These are phyloP conservation scores for Andrena flavipes DNA, from an alignment of 2,888 invertebrate species.

Conservation along the genomic window DNA sequence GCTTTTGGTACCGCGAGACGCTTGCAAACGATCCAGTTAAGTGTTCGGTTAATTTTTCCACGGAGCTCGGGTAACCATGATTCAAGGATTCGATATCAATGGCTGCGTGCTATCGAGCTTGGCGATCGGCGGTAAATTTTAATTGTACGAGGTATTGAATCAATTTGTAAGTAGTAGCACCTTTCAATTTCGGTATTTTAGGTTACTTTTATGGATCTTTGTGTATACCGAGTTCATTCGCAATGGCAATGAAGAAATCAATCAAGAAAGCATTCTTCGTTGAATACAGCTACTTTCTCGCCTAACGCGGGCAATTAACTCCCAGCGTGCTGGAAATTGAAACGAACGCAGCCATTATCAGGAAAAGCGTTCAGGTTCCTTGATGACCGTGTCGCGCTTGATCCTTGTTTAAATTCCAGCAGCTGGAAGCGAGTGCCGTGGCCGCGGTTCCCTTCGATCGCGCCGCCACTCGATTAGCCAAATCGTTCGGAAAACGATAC, in stretches of 20 bases:
- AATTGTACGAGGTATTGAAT: too few relatives aligned
- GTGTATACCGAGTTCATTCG: too few relatives aligned
- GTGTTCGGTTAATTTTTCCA: slow-evolving; percentile 17
- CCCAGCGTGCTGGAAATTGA: slow-evolving; percentile 30
- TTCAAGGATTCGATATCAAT: too few relatives aligned
- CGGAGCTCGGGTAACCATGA: not conserved
- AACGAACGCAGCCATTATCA: slow-evolving; percentile 18
- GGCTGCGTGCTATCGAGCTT: too few relatives aligned
- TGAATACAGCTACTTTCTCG: not conserved
- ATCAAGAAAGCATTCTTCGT: not conserved
- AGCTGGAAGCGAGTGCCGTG: slow-evolving; percentile 49
- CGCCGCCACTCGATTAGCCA: slow-evolving; percentile 76
- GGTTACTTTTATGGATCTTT: too few relatives aligned
- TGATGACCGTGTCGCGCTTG: slow-evolving; percentile 7
- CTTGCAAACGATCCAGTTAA: slow-evolving; percentile 27
- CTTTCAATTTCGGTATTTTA: too few relatives aligned
- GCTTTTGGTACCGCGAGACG: slow-evolving; percentile 16
- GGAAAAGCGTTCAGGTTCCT: slow-evolving; percentile 6
- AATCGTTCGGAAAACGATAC: slow-evolving; percentile 79
- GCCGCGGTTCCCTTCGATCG: slow-evolving; percentile 47
- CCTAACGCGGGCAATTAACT: slow-evolving; percentile 11
- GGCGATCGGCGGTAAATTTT: too few relatives aligned
- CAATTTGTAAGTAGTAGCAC: too few relatives aligned
- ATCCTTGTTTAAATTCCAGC: slow-evolving; percentile 61
- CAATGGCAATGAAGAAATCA: not conserved